Evolutionary conservation across 2,113 vertebrate genomes (phyloP), one percentile per base, ranked within the genome.

Genomic region (Perognathus longimembris): DNA sequence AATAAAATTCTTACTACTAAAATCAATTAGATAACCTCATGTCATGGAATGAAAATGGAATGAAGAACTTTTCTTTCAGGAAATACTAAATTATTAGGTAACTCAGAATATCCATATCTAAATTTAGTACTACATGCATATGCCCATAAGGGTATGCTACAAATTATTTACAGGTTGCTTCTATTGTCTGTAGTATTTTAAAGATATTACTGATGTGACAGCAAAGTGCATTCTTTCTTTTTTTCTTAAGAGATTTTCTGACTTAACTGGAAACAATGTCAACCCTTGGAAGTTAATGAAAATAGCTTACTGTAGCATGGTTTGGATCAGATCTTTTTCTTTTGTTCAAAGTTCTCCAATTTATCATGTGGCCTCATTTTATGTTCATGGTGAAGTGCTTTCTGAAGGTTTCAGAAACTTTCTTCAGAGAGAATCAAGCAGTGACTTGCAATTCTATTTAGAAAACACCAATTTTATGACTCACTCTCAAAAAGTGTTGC

Each of bases 211-310:
- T 45, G 45, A 45, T 12, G 12, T 45, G 45, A 8, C 45, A 45
- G n/a, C n/a, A 22, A 21, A 15, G 74, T 91, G 76, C 32, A 12
- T 45, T 45, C 9, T 45, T 45, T 45, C 12, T 45, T 22, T 45
- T 73, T 6, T 59, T 86, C 54, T 42, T 88, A 26, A 26, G 38
- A 92, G 21, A 83, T 21, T 63, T 22, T 74, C 77, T 77, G 42
- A 28, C 24, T 85, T 64, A 28, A 82, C 26, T 76, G 18, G 54
- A 89, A 75, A 70, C 0, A 83, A 11, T 91, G 64, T 82, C 78
- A 82, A 40, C 69, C 84, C 69, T 84, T 86, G 84, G 34, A 50
- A 94, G 63, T 79, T 92, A 91, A 96, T 87, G 34, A 74, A 69
- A 54, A 85, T 76, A 85, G 85, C 81, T 45, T 57, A 50, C 57